Conservation (phyloP, 2,113 vertebrate genomes). For the Pomatostomus ruficeps region DNA sequence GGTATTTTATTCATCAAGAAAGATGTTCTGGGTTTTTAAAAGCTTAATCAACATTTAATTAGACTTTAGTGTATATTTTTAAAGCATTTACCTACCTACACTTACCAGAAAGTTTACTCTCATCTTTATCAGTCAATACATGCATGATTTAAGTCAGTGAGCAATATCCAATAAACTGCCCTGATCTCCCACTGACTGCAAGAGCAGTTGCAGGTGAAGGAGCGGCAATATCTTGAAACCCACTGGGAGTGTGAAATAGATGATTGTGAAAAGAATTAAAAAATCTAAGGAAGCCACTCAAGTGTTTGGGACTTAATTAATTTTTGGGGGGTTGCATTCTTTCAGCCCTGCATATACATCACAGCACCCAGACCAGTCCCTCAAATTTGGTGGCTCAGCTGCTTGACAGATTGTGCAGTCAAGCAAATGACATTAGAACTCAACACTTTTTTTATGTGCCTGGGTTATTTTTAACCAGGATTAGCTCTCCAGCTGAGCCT, state of each 20-base stretch:
- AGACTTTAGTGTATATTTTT: not conserved
- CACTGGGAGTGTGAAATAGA: not conserved
- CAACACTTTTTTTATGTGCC: not conserved
- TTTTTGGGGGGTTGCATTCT: not conserved
- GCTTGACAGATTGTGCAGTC: not conserved
- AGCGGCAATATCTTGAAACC: not conserved
- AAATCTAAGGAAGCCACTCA: not conserved
- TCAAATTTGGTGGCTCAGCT: not conserved
- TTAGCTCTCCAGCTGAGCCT: not conserved
- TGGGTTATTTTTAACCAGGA: not conserved
- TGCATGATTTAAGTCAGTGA: not conserved
- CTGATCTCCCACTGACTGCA: not conserved
- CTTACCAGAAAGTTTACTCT: not conserved
- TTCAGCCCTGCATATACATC: not conserved
- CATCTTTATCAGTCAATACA: not conserved
- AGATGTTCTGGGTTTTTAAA: not conserved
- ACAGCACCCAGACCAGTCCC: not conserved
- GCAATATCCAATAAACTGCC: not conserved
- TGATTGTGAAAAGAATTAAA: not conserved
- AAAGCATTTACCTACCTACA: not conserved
- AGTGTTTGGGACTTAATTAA: not conserved
- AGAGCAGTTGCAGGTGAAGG: not conserved
- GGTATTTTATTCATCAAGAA: not conserved
- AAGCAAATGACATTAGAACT: not conserved
- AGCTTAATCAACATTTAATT: not conserved